These are phyloP conservation scores for Henricia sp. DNA, from an alignment of 53 echinoderm and acorn worm species.

Conservation along the genomic window DNA sequence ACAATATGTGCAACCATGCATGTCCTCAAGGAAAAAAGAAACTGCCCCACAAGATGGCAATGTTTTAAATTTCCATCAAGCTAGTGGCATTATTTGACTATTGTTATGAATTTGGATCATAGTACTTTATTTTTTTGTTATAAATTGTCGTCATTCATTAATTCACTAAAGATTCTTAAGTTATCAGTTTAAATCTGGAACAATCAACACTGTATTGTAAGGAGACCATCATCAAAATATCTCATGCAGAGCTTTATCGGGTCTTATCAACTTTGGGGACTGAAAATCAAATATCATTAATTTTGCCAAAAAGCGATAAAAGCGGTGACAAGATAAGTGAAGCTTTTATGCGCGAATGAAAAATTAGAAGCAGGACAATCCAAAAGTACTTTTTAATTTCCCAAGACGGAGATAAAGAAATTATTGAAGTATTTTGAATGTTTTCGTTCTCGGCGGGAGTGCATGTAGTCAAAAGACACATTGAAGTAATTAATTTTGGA, in stretches of 20 bases:
- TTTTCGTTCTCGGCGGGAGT: background rate
- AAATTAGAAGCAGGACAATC: conserved; percentile 9
- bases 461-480: background rate
- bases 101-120: too few relatives aligned
- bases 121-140: too few relatives aligned
- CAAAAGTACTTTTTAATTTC: conserved; percentile 13
- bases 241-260: conserved; percentile 26
- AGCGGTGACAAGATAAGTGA: conserved; percentile 1
- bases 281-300: conserved; percentile 26
- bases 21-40: too few relatives aligned
- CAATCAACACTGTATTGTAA: background rate
- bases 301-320: conserved; percentile 12
- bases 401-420: background rate
- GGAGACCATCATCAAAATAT: conserved; percentile 2
- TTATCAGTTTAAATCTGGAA: conserved; percentile 6
- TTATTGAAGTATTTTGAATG: background rate
- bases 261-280: conserved; percentile 1
- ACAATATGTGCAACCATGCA: too few relatives aligned
- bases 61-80: too few relatives aligned
- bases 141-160: too few relatives aligned
- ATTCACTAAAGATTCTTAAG: too few relatives aligned
- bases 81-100: too few relatives aligned
- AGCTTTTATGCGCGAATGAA: conserved; percentile 19
- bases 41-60: too few relatives aligned
- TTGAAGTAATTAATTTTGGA: too few relatives aligned